Conservation (phyloP, 2,797 vertebrate species). For the Enteromius argenteus region DNA sequence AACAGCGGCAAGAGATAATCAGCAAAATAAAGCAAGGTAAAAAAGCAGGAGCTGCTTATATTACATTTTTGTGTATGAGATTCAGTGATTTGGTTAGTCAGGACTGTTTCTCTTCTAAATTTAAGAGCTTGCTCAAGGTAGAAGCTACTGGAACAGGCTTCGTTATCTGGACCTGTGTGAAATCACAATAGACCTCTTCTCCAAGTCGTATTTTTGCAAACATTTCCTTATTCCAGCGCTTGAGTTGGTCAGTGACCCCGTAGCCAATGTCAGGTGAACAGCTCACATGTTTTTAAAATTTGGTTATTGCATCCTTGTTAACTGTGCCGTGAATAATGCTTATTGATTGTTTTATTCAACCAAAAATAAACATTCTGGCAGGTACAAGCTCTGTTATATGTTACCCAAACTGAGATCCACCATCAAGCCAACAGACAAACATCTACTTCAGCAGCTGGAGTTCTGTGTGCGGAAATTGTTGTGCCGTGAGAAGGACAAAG, state of each 20-base stretch:
- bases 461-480: constrained; percentile 91
- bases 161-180: constrained; percentile 95
- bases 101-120: constrained; percentile 9
- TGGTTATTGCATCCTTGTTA: neutral
- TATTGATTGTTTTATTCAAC: neutral
- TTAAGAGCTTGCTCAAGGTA: constrained; percentile 90
- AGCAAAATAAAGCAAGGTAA: constrained; percentile 92
- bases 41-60: constrained; percentile 32
- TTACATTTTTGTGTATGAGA: neutral
- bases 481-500: constrained; percentile 94
- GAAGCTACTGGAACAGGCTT: constrained; percentile 94
- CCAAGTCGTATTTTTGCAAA: constrained; percentile 95
- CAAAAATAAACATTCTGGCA: constrained; percentile 41
- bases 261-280: constrained; percentile 92
- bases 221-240: constrained; percentile 90
- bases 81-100: neutral
- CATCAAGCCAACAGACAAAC: constrained; percentile 89
- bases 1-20: constrained; percentile 92
- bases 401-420: constrained; percentile 90
- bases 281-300: neutral
- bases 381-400: constrained; percentile 90
- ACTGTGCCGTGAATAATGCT: neutral
- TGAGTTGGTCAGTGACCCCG: constrained; percentile 91
- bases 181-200: constrained; percentile 92
- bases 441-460: constrained; percentile 91